Conservation (phyloP, 2,113 vertebrate genomes). For the Anarhynchus alexandrinus region DNA sequence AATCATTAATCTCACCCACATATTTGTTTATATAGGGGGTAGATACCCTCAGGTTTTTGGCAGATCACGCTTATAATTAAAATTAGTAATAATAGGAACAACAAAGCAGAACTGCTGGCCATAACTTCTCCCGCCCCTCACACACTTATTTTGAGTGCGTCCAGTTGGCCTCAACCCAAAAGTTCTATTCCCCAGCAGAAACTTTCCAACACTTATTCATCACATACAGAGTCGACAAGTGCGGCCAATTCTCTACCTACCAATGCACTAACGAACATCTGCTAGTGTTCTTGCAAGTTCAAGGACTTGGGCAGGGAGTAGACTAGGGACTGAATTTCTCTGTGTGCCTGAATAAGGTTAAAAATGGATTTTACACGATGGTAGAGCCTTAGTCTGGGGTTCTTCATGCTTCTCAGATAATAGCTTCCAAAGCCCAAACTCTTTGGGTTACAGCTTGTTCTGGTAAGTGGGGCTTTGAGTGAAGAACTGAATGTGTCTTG, state of each 20-base stretch:
- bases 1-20: slow-evolving; percentile 11
- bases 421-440: neutral
- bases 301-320: slow-evolving; percentile 59
- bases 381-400: neutral
- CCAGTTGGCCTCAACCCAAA: slow-evolving; percentile 67
- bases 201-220: slow-evolving; percentile 52
- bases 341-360: neutral
- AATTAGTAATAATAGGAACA: slow-evolving; percentile 56
- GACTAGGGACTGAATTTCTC: neutral
- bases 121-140: neutral
- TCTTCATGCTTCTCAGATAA: neutral
- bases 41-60: slow-evolving; percentile 56
- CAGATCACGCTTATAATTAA: slow-evolving; percentile 58
- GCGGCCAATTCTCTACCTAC: slow-evolving; percentile 49
- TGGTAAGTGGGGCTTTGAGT: neutral
- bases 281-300: slow-evolving; percentile 63
- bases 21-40: neutral
- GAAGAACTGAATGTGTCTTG: neutral
- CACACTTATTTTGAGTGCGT: neutral
- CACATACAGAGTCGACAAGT: slow-evolving; percentile 49
- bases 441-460: neutral
- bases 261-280: slow-evolving; percentile 72
- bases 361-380: neutral
- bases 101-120: slow-evolving; percentile 12
- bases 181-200: slow-evolving; percentile 13